Percentiles rank a stretch among this genome's conserved stretches.
Evolutionary conservation across 2,888 invertebrate genomes (phyloP).

Genomic region (Geophilus truncorum): DNA sequence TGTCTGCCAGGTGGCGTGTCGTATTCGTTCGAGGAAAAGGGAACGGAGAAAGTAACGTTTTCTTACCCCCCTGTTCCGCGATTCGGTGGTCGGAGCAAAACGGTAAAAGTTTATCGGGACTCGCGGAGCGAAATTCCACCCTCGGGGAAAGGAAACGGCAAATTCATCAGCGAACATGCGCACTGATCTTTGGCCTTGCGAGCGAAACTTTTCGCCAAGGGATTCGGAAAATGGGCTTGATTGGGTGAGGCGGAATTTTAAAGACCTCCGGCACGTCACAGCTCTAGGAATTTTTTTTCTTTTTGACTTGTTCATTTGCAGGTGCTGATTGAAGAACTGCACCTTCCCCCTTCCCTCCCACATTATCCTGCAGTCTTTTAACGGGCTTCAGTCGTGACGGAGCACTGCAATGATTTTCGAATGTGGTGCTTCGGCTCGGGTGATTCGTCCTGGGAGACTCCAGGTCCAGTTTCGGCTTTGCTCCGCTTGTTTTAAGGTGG

Average conservation of each 20-base stretch:
- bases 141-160: slow-evolving; percentile 1
- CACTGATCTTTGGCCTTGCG: neutral
- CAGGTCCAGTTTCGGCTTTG: neutral
- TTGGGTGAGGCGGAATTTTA: neutral
- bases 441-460: too few species aligned
- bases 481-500: too few species aligned
- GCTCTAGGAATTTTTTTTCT: neutral
- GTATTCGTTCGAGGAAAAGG: neutral
- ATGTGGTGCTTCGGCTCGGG: neutral
- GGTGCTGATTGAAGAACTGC: neutral
- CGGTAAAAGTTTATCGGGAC: slow-evolving; percentile 5
- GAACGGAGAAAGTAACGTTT: neutral
- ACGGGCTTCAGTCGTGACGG: neutral
- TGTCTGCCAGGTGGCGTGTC: slow-evolving; percentile 21
- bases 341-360: neutral
- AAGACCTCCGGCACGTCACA: neutral
- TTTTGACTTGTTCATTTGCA: neutral
- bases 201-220: neutral
- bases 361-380: neutral
- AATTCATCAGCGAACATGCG: slow-evolving; percentile 9
- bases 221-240: neutral
- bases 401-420: neutral
- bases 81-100: neutral
- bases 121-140: neutral
- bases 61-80: neutral